Conservation (phyloP, 1,140 invertebrate genomes). For the Heliconius hermathena region DNA sequence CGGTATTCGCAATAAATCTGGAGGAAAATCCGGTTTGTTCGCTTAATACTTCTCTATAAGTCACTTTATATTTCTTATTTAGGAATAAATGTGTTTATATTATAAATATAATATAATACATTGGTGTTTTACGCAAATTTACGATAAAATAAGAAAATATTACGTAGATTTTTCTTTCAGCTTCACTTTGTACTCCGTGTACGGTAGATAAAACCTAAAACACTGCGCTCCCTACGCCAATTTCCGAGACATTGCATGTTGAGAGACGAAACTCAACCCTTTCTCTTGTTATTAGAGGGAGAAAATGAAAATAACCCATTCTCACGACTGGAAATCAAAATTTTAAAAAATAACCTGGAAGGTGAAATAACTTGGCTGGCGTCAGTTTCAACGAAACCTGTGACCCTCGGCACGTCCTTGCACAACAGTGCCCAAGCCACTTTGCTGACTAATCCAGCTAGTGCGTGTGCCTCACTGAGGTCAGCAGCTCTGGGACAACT, state of each 20-base stretch:
- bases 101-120: not conserved
- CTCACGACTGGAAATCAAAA: not conserved
- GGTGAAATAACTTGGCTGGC: constrained; percentile 61
- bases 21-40: constrained; percentile 58
- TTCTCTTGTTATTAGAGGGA: too few relatives aligned
- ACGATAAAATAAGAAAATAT: too few relatives aligned
- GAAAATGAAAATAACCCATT: too few relatives aligned
- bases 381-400: constrained; percentile 68
- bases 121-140: too few relatives aligned
- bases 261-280: too few relatives aligned
- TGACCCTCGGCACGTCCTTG: constrained; percentile 62
- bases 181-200: too few relatives aligned
- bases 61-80: not conserved
- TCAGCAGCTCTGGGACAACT: constrained; percentile 53
- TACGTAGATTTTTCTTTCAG: too few relatives aligned
- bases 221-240: too few relatives aligned
- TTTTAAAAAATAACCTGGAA: constrained; percentile 51
- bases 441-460: constrained; percentile 61
- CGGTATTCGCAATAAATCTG: constrained; percentile 65
- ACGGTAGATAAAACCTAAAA: too few relatives aligned
- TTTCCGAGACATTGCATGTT: too few relatives aligned
- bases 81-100: not conserved
- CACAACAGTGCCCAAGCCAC: constrained; percentile 66
- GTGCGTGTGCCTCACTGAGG: constrained; percentile 70
- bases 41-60: not conserved